Conservation (phyloP, 2,888 invertebrate genomes). For the Chouioia cunea region DNA sequence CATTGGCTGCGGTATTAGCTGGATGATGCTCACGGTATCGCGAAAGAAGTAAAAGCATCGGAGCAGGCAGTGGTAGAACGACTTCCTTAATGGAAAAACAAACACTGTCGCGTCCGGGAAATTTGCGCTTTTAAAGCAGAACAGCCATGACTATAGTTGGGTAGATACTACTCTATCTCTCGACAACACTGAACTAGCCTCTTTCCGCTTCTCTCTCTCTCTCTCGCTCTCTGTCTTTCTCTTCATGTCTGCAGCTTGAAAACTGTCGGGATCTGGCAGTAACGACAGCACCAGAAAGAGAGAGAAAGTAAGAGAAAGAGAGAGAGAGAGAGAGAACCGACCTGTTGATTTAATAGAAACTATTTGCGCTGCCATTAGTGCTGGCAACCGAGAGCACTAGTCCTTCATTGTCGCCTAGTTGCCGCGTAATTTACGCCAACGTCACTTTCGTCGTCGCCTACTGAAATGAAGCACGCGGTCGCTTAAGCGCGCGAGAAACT, state of each 20-base stretch:
- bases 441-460: conserved; percentile 34
- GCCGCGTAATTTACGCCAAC: conserved; percentile 42
- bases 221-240: neutral
- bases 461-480: conserved; percentile 36
- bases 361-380: conserved; percentile 62
- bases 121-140: conserved; percentile 61
- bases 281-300: no score
- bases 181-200: neutral
- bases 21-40: neutral
- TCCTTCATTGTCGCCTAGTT: conserved; percentile 48
- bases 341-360: conserved; percentile 61
- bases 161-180: conserved; percentile 25
- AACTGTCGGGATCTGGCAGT: conserved; percentile 43
- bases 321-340: conserved; percentile 35
- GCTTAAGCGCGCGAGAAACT: conserved; percentile 13
- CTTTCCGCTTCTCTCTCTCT: neutral
- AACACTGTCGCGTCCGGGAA: conserved; percentile 57
- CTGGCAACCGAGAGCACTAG: conserved; percentile 45
- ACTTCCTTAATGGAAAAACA: conserved; percentile 60
- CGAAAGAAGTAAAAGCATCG: neutral
- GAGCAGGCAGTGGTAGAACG: conserved; percentile 10
- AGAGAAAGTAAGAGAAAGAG: no score
- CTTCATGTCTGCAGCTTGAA: conserved; percentile 25
- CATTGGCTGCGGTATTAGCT: conserved; percentile 2
- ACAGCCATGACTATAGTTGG: conserved; percentile 39